phyloP scores from a whole-genome alignment of 1,140 invertebrate species.

The Bombus soroeensis region DNA sequence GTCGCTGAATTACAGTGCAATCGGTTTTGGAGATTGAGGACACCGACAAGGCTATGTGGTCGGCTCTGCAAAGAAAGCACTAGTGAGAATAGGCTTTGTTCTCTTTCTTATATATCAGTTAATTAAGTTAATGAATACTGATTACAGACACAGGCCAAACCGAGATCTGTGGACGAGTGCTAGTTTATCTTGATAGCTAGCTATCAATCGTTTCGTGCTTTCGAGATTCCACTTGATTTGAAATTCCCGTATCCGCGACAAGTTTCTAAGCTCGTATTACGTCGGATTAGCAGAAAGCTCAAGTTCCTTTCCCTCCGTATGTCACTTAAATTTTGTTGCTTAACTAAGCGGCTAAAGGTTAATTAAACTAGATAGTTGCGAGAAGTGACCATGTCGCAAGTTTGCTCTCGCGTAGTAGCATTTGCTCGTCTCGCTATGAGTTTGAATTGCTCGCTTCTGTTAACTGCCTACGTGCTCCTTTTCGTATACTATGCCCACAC shows the following conservation, averaged over 20 bases:
- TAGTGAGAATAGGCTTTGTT: neutral
- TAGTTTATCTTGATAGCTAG: neutral
- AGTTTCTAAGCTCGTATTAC: neutral
- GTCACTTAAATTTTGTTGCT: neutral
- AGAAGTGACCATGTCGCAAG: neutral
- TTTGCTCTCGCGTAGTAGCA: neutral
- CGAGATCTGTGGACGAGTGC: neutral
- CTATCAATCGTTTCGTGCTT: neutral
- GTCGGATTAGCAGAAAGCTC: neutral
- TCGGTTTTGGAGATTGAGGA: neutral
- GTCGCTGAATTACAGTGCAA: neutral
- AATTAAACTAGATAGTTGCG: neutral
- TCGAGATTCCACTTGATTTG: neutral
- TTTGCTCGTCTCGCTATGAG: neutral
- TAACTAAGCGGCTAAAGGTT: neutral
- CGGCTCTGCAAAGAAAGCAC: neutral
- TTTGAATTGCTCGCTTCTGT: neutral
- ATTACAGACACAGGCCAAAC: neutral
- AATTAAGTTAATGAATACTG: slow-evolving; percentile 39
- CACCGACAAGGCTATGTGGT: no score
- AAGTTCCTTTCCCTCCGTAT: no score
- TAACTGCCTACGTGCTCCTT: neutral
- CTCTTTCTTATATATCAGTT: neutral
- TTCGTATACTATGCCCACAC: neutral
- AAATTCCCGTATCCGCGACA: neutral